A percentile compares a stretch with the other conserved stretches of the same genome.
phyloP scores from a whole-genome alignment of 1,140 invertebrate species.

The Dermatophagoides farinae region DNA sequence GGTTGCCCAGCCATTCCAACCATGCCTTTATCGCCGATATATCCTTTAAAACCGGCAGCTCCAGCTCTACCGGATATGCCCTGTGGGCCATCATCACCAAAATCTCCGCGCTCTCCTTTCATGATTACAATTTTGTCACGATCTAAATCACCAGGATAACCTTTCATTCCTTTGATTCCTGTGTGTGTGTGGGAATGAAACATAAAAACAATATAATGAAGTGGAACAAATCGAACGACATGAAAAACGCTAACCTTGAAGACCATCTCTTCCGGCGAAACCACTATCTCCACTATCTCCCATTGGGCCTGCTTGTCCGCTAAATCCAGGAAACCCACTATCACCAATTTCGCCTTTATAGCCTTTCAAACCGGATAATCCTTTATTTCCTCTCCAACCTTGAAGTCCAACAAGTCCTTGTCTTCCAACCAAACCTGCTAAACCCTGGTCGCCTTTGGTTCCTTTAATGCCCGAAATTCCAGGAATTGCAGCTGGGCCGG shows the following conservation, averaged over 20 bases:
- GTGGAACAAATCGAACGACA: too few relatives aligned
- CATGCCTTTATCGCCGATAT: slow-evolving; percentile 2
- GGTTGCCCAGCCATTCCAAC: not conserved
- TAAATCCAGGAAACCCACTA: not conserved
- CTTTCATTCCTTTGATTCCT: not conserved
- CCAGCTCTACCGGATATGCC: slow-evolving; percentile 10
- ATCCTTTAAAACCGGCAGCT: not conserved
- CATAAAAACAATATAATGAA: too few relatives aligned
- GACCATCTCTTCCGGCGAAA: too few relatives aligned
- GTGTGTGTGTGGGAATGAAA: too few relatives aligned
- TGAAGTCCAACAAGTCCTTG: slow-evolving; percentile 11
- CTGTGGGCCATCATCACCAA: slow-evolving; percentile 9
- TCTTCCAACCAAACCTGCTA: slow-evolving; percentile 35
- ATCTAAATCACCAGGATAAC: slow-evolving; percentile 15
- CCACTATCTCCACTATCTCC: slow-evolving; percentile 8
- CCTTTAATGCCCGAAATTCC: slow-evolving; percentile 28
- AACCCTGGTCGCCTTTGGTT: slow-evolving; percentile 50
- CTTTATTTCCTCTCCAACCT: not conserved
- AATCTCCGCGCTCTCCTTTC: slow-evolving; percentile 2
- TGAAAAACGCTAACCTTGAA: too few relatives aligned
- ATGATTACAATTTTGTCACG: slow-evolving; percentile 3
- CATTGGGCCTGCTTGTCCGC: not conserved
- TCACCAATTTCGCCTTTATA: slow-evolving; percentile 21
- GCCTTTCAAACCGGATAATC: slow-evolving; percentile 15
- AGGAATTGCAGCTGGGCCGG: not conserved